Percentiles rank a stretch among this genome's conserved stretches.
Evolutionary conservation across 2,888 invertebrate species (phyloP).

Genomic region (Aleiodes alternator): DNA sequence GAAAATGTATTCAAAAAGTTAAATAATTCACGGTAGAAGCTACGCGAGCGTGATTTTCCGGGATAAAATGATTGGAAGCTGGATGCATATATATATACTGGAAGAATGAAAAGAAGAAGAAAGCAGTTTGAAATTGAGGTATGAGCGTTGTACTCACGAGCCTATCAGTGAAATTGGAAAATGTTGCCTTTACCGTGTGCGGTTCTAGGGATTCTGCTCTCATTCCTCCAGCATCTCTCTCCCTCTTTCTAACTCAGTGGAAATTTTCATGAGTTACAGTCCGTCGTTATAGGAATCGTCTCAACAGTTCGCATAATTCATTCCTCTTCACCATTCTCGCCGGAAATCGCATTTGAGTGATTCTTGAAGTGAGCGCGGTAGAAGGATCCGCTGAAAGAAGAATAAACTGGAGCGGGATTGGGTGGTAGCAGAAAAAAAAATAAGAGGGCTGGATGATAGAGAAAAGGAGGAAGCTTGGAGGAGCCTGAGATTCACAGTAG

Average conservation of each 20-base stretch:
- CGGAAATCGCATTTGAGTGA: constrained; percentile 71
- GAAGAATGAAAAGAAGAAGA: constrained; percentile 30
- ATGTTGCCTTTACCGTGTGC: constrained; percentile 49
- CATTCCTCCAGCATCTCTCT: constrained; percentile 38
- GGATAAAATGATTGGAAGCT: constrained; percentile 28
- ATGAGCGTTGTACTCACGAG: constrained; percentile 32
- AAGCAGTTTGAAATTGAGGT: constrained; percentile 5
- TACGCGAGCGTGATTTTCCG: constrained; percentile 36
- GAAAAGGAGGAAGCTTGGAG: constrained; percentile 45
- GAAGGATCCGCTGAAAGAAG: constrained; percentile 36
- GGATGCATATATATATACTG: constrained; percentile 27
- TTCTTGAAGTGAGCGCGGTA: constrained; percentile 62
- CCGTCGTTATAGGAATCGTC: constrained; percentile 59
- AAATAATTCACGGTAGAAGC: constrained; percentile 47
- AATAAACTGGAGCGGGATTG: constrained; percentile 38
- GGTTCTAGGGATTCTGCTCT: constrained; percentile 18
- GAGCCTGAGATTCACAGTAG: constrained; percentile 61
- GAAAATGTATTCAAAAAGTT: constrained; percentile 50
- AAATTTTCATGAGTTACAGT: constrained; percentile 58
- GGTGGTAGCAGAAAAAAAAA: constrained; percentile 22
- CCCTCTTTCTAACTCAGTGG: constrained; percentile 35
- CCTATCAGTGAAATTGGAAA: constrained; percentile 55
- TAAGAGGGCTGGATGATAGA: constrained; percentile 28
- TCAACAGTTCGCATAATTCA: constrained; percentile 63
- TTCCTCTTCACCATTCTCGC: constrained; percentile 61